Evolutionary conservation across 2,888 invertebrate species (phyloP).

Genomic region (Cryptus viduatorius): DNA sequence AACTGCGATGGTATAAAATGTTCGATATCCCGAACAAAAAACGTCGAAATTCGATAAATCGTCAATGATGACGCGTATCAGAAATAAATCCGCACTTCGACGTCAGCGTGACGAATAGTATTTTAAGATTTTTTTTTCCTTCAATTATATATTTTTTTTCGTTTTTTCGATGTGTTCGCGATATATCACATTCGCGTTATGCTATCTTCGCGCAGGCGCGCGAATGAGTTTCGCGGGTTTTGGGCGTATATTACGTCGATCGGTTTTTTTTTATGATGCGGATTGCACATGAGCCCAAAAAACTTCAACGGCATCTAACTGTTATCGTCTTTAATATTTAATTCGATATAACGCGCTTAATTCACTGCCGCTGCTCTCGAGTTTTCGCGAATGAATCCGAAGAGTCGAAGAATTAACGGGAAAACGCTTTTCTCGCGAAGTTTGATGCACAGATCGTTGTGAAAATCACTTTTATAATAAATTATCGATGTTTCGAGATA

Average conservation of each 20-base stretch:
- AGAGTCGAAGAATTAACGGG: too few species aligned
- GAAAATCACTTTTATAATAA: too few species aligned
- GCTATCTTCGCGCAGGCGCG: neutral
- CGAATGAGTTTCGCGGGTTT: conserved; percentile 1
- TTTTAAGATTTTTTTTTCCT: neutral
- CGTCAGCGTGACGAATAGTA: neutral
- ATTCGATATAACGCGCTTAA: conserved; percentile 36
- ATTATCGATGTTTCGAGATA: too few species aligned
- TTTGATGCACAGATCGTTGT: too few species aligned
- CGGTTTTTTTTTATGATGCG: conserved; percentile 27
- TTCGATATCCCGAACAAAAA: neutral
- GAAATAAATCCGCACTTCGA: too few species aligned
- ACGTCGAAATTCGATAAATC: too few species aligned
- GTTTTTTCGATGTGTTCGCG: conserved; percentile 16
- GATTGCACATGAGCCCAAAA: conserved; percentile 5
- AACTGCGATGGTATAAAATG: neutral
- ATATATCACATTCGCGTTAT: conserved; percentile 27
- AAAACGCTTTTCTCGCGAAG: too few species aligned
- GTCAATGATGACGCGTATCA: too few species aligned
- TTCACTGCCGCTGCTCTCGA: neutral
- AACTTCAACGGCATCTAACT: neutral
- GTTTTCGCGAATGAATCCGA: neutral
- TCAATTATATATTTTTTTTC: neutral
- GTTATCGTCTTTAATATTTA: conserved; percentile 18
- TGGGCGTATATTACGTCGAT: neutral